A percentile compares a stretch with the other conserved stretches of the same genome.
These are phyloP conservation scores for Hirtodrosophila cameraria DNA, from an alignment of 2,888 invertebrate genomes.

Conservation along the genomic window DNA sequence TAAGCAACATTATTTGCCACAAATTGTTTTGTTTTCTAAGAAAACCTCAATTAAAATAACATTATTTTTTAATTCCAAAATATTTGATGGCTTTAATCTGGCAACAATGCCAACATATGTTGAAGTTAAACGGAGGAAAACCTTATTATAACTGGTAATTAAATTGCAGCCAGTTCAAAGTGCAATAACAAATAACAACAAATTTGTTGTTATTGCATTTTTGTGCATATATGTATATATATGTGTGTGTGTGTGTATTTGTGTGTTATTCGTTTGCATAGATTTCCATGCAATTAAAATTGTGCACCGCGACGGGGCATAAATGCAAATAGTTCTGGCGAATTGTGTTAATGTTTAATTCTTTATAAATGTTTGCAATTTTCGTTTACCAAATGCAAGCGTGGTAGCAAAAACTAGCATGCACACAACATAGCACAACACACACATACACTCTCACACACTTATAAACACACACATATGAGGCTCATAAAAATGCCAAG, in stretches of 20 bases:
- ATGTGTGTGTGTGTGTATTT: slow-evolving; percentile 1
- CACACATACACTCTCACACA: slow-evolving; percentile 5
- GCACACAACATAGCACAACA: slow-evolving; percentile 18
- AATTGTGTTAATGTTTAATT: slow-evolving; percentile 71
- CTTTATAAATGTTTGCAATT: slow-evolving; percentile 57
- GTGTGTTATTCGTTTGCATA: slow-evolving; percentile 38
- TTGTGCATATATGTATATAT: too few relatives aligned
- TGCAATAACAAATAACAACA: neutral
- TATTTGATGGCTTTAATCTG: slow-evolving; percentile 1
- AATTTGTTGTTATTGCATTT: slow-evolving; percentile 10
- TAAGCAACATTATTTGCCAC: too few relatives aligned
- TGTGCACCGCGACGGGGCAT: slow-evolving; percentile 20
- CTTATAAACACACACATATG: slow-evolving; percentile 4
- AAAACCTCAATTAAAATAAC: too few relatives aligned
- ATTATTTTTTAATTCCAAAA: neutral
- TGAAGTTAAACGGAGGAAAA: slow-evolving; percentile 1
- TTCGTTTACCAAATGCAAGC: slow-evolving; percentile 44
- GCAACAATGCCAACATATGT: neutral
- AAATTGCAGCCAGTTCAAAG: slow-evolving; percentile 5
- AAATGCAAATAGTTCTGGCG: slow-evolving; percentile 51
- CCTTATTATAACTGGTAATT: slow-evolving; percentile 20
- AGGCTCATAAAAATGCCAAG: slow-evolving; percentile 44
- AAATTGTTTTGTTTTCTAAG: too few relatives aligned
- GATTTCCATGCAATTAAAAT: slow-evolving; percentile 68
- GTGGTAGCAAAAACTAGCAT: slow-evolving; percentile 45